Percentiles rank a stretch among this genome's conserved stretches.
These are phyloP conservation scores for Xyliphius kryptos DNA, from an alignment of 2,113 vertebrate genomes.

Conservation along the genomic window DNA sequence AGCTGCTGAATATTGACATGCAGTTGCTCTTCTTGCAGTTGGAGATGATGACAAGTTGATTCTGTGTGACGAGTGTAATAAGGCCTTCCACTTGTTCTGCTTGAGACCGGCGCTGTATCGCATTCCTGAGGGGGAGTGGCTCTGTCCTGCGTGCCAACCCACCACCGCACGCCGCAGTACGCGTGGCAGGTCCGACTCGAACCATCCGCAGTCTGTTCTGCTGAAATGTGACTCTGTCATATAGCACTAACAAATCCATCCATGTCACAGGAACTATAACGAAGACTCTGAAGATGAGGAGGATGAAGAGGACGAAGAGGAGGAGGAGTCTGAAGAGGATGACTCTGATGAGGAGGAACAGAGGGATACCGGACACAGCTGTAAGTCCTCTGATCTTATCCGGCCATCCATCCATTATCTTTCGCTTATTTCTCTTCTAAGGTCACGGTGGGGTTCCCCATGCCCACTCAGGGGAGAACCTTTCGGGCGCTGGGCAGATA, in stretches of 20 bases:
- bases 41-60: conserved; percentile 96
- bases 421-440: too few relatives aligned
- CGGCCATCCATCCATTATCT: too few relatives aligned
- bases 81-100: conserved; percentile 97
- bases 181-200: conserved; percentile 71
- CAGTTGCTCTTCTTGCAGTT: too few relatives aligned
- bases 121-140: conserved; percentile 89
- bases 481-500: too few relatives aligned
- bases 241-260: too few relatives aligned
- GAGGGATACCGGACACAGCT: conserved; percentile 78
- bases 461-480: too few relatives aligned
- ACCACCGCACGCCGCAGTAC: conserved; percentile 78
- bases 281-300: conserved; percentile 77
- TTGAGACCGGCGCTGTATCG: conserved; percentile 85
- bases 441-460: too few relatives aligned
- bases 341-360: conserved; percentile 80
- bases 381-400: conserved; percentile 64
- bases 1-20: too few relatives aligned
- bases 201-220: too few relatives aligned
- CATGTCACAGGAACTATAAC: conserved; percentile 74
- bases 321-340: conserved; percentile 70
- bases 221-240: too few relatives aligned
- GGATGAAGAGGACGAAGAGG: conserved; percentile 71
- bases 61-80: conserved; percentile 95
- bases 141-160: conserved; percentile 92